A percentile compares a stretch with the other conserved stretches of the same genome.
Conservation (phyloP, 2,888 invertebrate genomes). For the Flexamia atlantica region DNA sequence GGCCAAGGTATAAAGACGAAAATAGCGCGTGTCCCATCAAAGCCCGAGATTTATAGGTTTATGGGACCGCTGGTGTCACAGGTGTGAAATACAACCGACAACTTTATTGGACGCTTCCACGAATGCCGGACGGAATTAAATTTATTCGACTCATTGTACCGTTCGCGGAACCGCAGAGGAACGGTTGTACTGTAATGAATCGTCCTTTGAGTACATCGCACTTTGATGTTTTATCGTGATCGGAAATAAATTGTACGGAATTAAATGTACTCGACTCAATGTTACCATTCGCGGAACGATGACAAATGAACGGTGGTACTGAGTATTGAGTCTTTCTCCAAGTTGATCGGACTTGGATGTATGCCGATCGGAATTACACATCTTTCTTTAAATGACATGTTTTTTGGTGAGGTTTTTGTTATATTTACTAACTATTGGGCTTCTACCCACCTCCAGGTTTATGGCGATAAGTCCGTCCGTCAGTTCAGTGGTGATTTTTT, state of each 20-base stretch:
- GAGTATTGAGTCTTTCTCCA: too few relatives aligned
- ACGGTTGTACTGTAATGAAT: slow-evolving; percentile 14
- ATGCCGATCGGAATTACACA: too few relatives aligned
- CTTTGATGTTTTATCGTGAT: slow-evolving; percentile 43
- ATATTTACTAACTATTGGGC: too few relatives aligned
- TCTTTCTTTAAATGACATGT: too few relatives aligned
- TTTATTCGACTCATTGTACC: slow-evolving; percentile 6
- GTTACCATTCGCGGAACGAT: slow-evolving; percentile 15
- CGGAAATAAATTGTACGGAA: not conserved
- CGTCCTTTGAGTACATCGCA: not conserved
- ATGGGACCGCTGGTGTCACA: slow-evolving; percentile 41
- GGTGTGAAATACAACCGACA: slow-evolving; percentile 62
- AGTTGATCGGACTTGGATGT: too few relatives aligned
- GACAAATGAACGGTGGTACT: too few relatives aligned
- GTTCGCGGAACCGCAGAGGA: slow-evolving; percentile 8
- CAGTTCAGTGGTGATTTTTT: too few relatives aligned
- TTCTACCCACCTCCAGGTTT: too few relatives aligned
- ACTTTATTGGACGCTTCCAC: slow-evolving; percentile 66
- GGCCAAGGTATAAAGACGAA: slow-evolving; percentile 37
- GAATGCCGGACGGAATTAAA: slow-evolving; percentile 55
- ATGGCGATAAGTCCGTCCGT: too few relatives aligned
- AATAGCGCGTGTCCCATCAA: slow-evolving; percentile 36
- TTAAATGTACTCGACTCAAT: slow-evolving; percentile 19
- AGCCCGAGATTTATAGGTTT: slow-evolving; percentile 53
- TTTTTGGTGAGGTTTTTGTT: too few relatives aligned